Evolutionary conservation across 2,888 invertebrate species (phyloP).

Genomic region (Hoplodrina ambigua): DNA sequence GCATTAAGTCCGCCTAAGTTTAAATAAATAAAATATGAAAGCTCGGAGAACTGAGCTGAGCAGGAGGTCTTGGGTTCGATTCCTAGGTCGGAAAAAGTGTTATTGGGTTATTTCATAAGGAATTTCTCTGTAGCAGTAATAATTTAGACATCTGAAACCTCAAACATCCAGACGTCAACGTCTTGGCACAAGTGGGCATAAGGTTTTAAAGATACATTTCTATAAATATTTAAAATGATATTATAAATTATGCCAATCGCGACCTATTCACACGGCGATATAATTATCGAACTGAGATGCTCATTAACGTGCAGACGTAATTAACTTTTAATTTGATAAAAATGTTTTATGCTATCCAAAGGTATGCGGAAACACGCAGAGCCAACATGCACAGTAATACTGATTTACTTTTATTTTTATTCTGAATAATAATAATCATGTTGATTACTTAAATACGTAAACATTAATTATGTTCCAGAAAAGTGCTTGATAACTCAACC

Average conservation of each 20-base stretch:
- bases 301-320: conserved; percentile 43
- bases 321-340: conserved; percentile 55
- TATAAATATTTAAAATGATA: conserved; percentile 42
- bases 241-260: conserved; percentile 51
- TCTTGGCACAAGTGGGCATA: too few relatives aligned
- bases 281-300: conserved; percentile 36
- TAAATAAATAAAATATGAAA: too few relatives aligned
- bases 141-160: neutral
- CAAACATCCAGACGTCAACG: too few relatives aligned
- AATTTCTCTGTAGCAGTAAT: too few relatives aligned
- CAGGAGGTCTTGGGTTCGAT: too few relatives aligned
- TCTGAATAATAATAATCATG: conserved; percentile 1
- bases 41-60: too few relatives aligned
- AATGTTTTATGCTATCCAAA: conserved; percentile 46
- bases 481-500: conserved; percentile 92
- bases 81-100: too few relatives aligned
- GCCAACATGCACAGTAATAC: conserved; percentile 8
- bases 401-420: conserved; percentile 22
- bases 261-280: conserved; percentile 58
- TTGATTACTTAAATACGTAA: neutral
- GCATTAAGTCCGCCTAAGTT: too few relatives aligned
- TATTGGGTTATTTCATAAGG: too few relatives aligned
- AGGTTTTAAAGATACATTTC: too few relatives aligned
- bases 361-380: conserved; percentile 46
- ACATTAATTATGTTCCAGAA: conserved; percentile 81